These are phyloP conservation scores for Pardalotus punctatus DNA, from an alignment of 2,113 vertebrate genomes.

Conservation along the genomic window DNA sequence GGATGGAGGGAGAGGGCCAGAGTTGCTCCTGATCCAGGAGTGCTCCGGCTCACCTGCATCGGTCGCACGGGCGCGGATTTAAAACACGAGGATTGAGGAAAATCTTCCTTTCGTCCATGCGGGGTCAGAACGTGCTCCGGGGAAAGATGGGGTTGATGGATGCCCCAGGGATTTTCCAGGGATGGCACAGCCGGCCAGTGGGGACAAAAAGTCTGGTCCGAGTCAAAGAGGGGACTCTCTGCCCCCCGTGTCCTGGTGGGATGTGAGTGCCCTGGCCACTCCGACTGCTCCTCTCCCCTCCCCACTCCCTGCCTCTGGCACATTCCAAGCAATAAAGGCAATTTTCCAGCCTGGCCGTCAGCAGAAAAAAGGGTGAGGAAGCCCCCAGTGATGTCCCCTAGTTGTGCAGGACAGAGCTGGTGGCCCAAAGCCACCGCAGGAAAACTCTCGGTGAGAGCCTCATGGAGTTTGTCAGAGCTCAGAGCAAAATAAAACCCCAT, in stretches of 20 bases:
- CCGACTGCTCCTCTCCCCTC: not conserved
- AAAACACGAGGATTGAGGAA: not conserved
- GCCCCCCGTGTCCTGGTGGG: not conserved
- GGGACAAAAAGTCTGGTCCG: not conserved
- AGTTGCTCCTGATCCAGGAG: not conserved
- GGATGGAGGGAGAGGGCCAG: not conserved
- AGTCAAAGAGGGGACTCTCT: not conserved
- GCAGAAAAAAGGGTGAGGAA: fast-evolving
- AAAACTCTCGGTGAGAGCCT: not conserved
- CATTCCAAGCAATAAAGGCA: not conserved
- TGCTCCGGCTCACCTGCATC: fast-evolving
- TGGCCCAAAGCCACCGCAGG: not conserved
- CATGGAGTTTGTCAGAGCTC: not conserved
- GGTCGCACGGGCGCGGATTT: fast-evolving
- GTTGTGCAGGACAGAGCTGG: not conserved
- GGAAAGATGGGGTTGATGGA: not conserved
- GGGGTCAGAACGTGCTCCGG: not conserved
- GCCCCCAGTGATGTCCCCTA: fast-evolving
- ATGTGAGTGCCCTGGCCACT: fast-evolving
- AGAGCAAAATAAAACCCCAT: not conserved
- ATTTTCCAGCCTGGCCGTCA: not conserved
- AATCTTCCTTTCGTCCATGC: fast-evolving
- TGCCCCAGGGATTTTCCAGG: not conserved
- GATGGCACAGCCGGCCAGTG: fast-evolving
- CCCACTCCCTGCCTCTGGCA: not conserved